Percentiles rank a stretch among this genome's conserved stretches.
phyloP scores from a whole-genome alignment of 2,797 vertebrate species.

The Ispidina picta region DNA sequence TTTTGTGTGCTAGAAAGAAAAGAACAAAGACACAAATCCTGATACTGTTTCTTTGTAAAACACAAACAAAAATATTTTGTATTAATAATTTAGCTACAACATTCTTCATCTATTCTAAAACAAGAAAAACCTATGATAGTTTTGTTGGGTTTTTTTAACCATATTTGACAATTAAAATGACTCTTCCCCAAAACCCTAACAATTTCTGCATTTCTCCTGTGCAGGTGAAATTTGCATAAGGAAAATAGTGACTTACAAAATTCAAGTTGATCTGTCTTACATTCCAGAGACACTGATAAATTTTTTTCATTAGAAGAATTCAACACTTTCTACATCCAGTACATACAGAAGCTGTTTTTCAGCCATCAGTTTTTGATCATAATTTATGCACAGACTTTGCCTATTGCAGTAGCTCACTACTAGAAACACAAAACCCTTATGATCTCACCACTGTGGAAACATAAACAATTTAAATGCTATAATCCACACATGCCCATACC shows the following conservation, averaged over 20 bases:
- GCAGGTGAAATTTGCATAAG: neutral
- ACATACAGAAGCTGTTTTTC: constrained; percentile 6
- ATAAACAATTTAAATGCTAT: neutral
- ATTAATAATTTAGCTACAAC: constrained; percentile 40
- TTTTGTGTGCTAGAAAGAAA: neutral
- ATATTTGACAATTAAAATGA: neutral
- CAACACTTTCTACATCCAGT: neutral
- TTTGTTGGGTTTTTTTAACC: neutral
- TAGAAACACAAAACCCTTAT: neutral
- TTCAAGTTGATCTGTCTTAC: neutral
- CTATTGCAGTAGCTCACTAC: neutral
- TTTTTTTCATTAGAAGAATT: constrained; percentile 39
- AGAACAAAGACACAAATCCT: constrained; percentile 22
- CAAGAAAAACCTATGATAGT: neutral
- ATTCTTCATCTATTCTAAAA: neutral
- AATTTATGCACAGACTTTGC: constrained; percentile 13
- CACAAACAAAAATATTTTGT: constrained; percentile 12
- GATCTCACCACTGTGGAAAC: neutral
- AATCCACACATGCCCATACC: neutral
- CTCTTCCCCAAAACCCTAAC: neutral
- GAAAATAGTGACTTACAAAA: constrained; percentile 30
- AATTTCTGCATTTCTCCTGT: neutral
- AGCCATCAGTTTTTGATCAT: neutral
- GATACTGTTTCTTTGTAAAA: neutral
- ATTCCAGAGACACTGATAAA: constrained; percentile 5